These are phyloP conservation scores for Caenorhabditis virilis DNA, from an alignment of 2,888 invertebrate species.

Conservation along the genomic window DNA sequence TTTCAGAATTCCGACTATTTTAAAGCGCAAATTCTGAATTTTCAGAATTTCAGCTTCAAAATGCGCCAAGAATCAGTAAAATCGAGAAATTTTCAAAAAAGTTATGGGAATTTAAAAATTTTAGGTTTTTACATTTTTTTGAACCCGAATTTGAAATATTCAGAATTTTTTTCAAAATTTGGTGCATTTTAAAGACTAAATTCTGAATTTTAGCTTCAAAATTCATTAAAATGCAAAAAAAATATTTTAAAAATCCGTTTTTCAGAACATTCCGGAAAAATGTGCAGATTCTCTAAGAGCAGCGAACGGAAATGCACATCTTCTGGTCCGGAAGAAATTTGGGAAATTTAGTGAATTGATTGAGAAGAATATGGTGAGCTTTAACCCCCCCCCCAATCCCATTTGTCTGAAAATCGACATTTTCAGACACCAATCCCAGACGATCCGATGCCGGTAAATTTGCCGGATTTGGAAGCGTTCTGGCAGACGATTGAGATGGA, in stretches of 20 bases:
- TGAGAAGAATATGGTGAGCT: conserved; percentile 28
- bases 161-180: too few species aligned
- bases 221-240: conserved; percentile 4
- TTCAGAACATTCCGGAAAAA: conserved; percentile 15
- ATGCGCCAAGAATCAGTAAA: too few species aligned
- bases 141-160: neutral
- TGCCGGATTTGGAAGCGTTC: conserved; percentile 50
- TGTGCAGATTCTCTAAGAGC: conserved; percentile 34
- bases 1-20: too few species aligned
- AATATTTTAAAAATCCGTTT: neutral
- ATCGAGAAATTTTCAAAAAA: too few species aligned
- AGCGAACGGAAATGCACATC: conserved; percentile 37
- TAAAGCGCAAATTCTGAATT: too few species aligned
- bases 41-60: too few species aligned
- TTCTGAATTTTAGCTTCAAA: too few species aligned
- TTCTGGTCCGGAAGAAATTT: conserved; percentile 40
- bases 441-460: conserved; percentile 36
- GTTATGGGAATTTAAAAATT: neutral
- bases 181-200: too few species aligned
- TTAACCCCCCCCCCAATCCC: too few species aligned
- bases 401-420: too few species aligned
- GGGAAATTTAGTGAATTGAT: conserved; percentile 35
- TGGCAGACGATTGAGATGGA: conserved; percentile 53
- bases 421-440: conserved; percentile 39
- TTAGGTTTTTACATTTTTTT: neutral